Evolutionary conservation across 2,888 invertebrate genomes (phyloP).

Genomic region (Dinocampus coccinellae): DNA sequence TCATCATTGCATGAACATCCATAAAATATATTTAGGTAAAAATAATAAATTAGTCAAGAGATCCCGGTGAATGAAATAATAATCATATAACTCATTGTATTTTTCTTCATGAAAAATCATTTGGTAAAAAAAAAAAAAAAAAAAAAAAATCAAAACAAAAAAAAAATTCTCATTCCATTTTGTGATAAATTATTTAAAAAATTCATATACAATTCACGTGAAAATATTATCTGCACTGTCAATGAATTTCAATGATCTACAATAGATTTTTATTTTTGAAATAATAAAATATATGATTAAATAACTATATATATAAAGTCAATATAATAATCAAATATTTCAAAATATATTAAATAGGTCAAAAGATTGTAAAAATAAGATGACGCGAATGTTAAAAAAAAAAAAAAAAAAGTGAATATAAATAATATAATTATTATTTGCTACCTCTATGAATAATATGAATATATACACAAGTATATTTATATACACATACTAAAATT

Average conservation of each 20-base stretch:
- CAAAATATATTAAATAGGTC: background rate
- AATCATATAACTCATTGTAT: background rate
- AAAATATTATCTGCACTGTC: too few relatives aligned
- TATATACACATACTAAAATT: background rate
- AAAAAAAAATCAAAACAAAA: too few relatives aligned
- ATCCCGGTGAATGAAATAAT: slow-evolving; percentile 5
- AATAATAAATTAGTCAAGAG: background rate
- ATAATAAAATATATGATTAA: background rate
- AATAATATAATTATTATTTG: background rate
- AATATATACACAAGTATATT: background rate
- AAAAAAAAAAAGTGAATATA: background rate
- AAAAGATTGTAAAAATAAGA: background rate
- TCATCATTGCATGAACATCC: background rate
- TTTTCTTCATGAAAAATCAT: too few relatives aligned
- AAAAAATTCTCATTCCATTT: too few relatives aligned
- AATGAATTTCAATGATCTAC: background rate
- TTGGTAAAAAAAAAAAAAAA: too few relatives aligned
- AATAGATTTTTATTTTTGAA: background rate
- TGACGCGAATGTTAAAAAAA: background rate
- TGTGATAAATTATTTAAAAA: too few relatives aligned
- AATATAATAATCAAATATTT: background rate
- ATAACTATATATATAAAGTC: too few relatives aligned
- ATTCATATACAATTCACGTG: too few relatives aligned
- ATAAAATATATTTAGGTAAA: background rate
- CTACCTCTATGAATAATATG: background rate